phyloP scores from a whole-genome alignment of 2,888 invertebrate genomes.

The Anthophora plumipes region DNA sequence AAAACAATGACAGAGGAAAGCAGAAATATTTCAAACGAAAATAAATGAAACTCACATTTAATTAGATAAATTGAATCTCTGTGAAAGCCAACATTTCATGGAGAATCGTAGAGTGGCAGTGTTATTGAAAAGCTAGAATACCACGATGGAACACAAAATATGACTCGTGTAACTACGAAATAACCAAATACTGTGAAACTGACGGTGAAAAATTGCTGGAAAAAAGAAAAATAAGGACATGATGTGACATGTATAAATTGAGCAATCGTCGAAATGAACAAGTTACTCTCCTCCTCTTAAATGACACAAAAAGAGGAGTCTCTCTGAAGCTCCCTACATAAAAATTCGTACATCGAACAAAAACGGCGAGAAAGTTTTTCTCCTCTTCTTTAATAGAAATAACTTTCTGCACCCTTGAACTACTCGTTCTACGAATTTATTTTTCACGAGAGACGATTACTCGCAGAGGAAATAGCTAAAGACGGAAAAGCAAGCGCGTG shows the following conservation, averaged over 20 bases:
- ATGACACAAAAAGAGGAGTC: background rate
- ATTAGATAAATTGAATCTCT: no score
- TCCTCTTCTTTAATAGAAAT: no score
- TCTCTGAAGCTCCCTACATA: background rate
- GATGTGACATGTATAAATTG: background rate
- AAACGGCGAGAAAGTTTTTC: background rate
- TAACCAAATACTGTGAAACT: background rate
- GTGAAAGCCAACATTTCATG: background rate
- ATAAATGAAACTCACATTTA: no score
- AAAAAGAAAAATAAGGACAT: background rate
- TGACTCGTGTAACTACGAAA: background rate
- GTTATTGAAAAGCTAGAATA: background rate
- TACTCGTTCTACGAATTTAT: no score
- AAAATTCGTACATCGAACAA: background rate
- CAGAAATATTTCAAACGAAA: no score
- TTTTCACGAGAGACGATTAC: no score
- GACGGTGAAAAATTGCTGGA: no score
- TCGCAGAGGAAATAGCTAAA: no score
- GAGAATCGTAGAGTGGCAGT: background rate
- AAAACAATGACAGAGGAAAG: no score
- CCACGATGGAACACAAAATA: no score
- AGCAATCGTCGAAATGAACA: background rate
- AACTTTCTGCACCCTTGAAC: no score
- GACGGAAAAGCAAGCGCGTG: background rate
- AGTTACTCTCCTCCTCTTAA: background rate